Evolutionary conservation across 2,888 invertebrate genomes (phyloP), one percentile per base, ranked within the genome.

Genomic region (Psylliodes chrysocephalus): DNA sequence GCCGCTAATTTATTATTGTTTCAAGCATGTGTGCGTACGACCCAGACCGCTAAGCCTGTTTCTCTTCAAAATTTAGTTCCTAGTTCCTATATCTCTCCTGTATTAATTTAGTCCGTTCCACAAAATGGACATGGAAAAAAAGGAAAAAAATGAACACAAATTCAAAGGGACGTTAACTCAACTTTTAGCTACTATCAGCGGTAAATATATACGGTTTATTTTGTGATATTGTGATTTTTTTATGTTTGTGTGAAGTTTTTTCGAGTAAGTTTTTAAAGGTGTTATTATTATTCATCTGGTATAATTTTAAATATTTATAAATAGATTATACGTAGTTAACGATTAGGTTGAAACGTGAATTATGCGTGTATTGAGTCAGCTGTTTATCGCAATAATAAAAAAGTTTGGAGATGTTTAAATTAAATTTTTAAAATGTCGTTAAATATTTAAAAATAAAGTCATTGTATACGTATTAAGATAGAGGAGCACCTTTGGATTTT

Each of bases 141-240:
- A 12, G 6, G 46, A 22, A 4, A 46, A 46, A 22, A 22, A n/a
- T 18, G 28, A 22, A 14, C n/a, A n/a, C n/a, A n/a, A n/a, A n/a
- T n/a, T n/a, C n/a, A n/a, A n/a, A n/a, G 59, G 59, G 6, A 59
- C 59, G 1, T 49, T 51, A 2, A 59, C 59, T 0, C 59, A 59
- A 59, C 38, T 59, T 49, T 38, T 59, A 15, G 59, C 59, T 7
- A 25, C 59, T 30, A 17, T 59, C 19, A 59, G 59, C 25, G 59
- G 59, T 59, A 59, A 59, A 51, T 59, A 57, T 46, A n/a, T n/a
- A n/a, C n/a, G n/a, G 25, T 28, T 30, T 1, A 19, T 22, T 18
- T 38, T 2, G 19, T 40, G 15, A 22, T 40, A 12, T 44, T 44
- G 8, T 8, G 44, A 44, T 6, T 8, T 44, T 17, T 19, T 10